Evolutionary conservation across 1,140 invertebrate species (phyloP), one percentile per base, ranked within the genome.

Genomic region (Plodia interpunctella): DNA sequence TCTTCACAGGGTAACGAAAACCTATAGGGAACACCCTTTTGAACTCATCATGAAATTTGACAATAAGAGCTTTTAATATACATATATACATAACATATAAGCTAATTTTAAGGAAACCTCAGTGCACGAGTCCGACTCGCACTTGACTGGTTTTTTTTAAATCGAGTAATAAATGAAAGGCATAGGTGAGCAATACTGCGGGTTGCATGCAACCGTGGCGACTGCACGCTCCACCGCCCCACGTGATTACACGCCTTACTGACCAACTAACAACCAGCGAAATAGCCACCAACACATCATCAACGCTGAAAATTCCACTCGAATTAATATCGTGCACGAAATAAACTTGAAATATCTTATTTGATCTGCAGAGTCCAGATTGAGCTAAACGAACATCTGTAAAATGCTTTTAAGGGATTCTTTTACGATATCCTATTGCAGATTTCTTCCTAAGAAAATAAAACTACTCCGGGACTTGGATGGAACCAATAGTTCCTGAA

Each of bases 241-340:
- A 74, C 74, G 76, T 78, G 76, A 82, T 84, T 79, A 82, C 69
- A 80, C 71, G 74, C 63, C 74, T 80, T 81, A 83, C 78, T 83
- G 74, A 75, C 82, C 80, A 76, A 80, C 75, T 78, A 79, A 78
- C 70, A 72, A 77, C 64, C 67, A 75, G 68, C 63, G 68, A 70
- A 74, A 70, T 66, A 63, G 59, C 25, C 32, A 44, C 21, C 21
- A 25, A 25, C 21, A 25, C 21, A 25, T 25, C 21, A 25, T 25
- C 21, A 25, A 25, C 21, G 21, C 21, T 25, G 21, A 25, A 25
- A 25, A 25, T 25, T 25, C 21, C 21, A 25, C 21, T 6, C 21
- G 21, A 25, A 25, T 25, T 25, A 25, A 25, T 25, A 6, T 25
- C 21, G 21, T 25, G 21, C 21, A 25, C 21, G 21, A 25, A 25